These are phyloP conservation scores for Odontamblyopus rebecca DNA, from an alignment of 2,797 vertebrate species.

Conservation along the genomic window DNA sequence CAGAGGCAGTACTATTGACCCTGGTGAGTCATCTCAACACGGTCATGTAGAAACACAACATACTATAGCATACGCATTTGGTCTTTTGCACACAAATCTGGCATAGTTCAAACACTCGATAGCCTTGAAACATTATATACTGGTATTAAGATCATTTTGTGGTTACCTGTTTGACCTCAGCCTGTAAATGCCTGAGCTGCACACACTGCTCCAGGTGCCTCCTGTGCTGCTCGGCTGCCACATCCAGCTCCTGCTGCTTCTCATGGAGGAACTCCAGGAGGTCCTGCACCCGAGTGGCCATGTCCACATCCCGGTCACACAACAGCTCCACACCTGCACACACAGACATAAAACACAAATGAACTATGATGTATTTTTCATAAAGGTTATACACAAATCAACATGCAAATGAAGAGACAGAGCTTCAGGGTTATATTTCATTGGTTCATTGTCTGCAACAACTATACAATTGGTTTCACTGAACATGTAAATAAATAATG, in stretches of 20 bases:
- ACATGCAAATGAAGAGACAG: background rate
- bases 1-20: constrained; percentile 33
- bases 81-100: constrained; percentile 15
- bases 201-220: constrained; percentile 96
- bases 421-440: background rate
- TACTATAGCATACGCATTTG: constrained; percentile 17
- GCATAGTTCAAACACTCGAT: background rate
- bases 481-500: constrained; percentile 3
- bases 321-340: constrained; percentile 91
- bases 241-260: constrained; percentile 97
- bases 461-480: background rate
- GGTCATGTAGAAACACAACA: constrained; percentile 55
- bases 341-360: background rate
- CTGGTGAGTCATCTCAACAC: constrained; percentile 49
- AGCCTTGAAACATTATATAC: background rate
- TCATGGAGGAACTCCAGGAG: constrained; percentile 97
- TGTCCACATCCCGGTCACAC: constrained; percentile 96
- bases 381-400: background rate
- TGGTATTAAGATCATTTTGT: background rate
- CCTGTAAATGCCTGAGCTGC: constrained; percentile 93
- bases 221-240: constrained; percentile 93
- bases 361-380: background rate
- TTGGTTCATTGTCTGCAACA: background rate
- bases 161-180: constrained; percentile 95
- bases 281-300: constrained; percentile 97